A percentile compares a stretch with the other conserved stretches of the same genome.
Evolutionary conservation across 2,113 vertebrate genomes (phyloP).

Genomic region (Myiagra hebetior): DNA sequence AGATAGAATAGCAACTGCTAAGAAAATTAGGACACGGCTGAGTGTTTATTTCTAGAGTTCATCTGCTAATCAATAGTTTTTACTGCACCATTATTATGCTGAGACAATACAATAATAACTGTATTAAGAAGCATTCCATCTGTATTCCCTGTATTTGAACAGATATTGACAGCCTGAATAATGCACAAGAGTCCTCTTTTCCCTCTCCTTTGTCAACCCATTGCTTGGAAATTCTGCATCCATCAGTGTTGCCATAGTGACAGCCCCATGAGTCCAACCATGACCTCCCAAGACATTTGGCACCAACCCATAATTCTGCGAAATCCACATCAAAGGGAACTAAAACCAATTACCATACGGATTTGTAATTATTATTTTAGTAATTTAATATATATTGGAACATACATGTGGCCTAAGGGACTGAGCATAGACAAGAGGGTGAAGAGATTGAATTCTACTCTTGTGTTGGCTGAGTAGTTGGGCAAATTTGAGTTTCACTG

Average conservation of each 20-base stretch:
- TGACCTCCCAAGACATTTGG: constrained; percentile 20
- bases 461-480: neutral
- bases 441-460: neutral
- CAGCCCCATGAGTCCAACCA: neutral
- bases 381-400: neutral
- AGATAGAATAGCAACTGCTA: neutral
- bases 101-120: neutral
- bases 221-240: constrained; percentile 24
- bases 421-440: neutral
- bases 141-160: constrained; percentile 1
- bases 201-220: neutral
- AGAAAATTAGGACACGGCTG: neutral
- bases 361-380: neutral
- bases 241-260: constrained; percentile 26
- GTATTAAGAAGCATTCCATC: neutral
- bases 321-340: constrained; percentile 5
- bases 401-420: neutral
- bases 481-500: neutral
- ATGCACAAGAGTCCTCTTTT: neutral
- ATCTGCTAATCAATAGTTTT: neutral
- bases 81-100: neutral
- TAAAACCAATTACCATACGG: neutral
- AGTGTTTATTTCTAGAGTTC: neutral
- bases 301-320: neutral
- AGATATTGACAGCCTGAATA: constrained; percentile 1